Evolutionary conservation across 2,888 invertebrate genomes (phyloP), one percentile per base, ranked within the genome.

Genomic region (Margaritifera margaritifera): DNA sequence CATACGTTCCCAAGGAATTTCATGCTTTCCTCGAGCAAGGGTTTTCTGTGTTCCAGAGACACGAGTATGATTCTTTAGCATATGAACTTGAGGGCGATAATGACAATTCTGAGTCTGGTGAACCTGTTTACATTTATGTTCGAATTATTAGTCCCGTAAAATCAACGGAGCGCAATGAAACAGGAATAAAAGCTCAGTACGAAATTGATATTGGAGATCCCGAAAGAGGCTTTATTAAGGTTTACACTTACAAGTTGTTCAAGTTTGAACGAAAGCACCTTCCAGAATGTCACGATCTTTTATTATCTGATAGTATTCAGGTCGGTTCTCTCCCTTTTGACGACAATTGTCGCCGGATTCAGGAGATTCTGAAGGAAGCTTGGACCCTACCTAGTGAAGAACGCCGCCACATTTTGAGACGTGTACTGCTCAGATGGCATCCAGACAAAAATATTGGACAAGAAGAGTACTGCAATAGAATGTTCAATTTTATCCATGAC

Each of bases 1-100:
- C 71, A 19, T 66, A 66, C n/a, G 74, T 79, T 31, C 72, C 72
- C 19, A 54, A n/a, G 15, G 57, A 69, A 15, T 71, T 71, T 53
- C 69, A 72, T 59, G 65, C 59, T 2, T 69, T 79, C 20, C 57
- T 79, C 24, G 74, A 74, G 55, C 70, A 75, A 56, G 68, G 57
- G 5, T 71, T 74, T 52, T 56, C 53, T 22, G 70, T 64, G 0
- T 72, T 79, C 63, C 64, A 69, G 19, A 62, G 52, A 20, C 68
- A 64, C 22, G 77, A 79, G 53, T 77, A 69, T 60, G 65, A 54
- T 15, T 60, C n/a, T 42, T 69, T 73, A 4, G 73, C 68, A n/a
- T 57, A 65, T 54, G 70, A 73, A 53, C 54, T 70, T 6, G 73
- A 73, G 58, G 42, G 15, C 24, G 53, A 3, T 15, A 61, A 61